Percentiles rank a stretch among this genome's conserved stretches.
phyloP scores from a whole-genome alignment of 2,113 vertebrate species.

The Rhineura floridana region DNA sequence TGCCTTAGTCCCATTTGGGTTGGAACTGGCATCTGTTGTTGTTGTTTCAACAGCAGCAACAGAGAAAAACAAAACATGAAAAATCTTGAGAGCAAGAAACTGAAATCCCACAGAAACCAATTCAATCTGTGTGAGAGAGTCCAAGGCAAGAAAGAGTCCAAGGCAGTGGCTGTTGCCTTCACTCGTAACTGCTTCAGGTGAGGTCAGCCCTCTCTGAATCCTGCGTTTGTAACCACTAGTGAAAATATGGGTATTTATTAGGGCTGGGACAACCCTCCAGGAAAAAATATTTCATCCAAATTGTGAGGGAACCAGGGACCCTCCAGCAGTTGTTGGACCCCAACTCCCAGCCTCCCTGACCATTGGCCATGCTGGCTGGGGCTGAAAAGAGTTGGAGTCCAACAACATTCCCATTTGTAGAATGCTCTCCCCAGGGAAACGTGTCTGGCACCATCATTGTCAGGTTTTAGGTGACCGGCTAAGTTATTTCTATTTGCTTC shows the following conservation, averaged over 20 bases:
- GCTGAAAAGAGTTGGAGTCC: too few species aligned
- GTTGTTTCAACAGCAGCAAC: not conserved
- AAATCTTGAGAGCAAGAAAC: constrained; percentile 14
- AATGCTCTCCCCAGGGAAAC: too few species aligned
- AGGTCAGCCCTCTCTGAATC: not conserved
- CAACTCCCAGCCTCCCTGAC: too few species aligned
- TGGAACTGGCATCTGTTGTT: not conserved
- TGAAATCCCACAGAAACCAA: constrained; percentile 36
- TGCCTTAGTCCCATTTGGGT: not conserved
- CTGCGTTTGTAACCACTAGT: not conserved
- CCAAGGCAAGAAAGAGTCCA: not conserved
- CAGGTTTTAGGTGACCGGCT: too few species aligned
- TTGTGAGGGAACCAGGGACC: not conserved
- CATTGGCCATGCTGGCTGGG: too few species aligned
- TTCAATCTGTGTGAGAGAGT: not conserved
- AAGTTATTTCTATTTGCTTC: too few species aligned
- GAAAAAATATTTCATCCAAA: not conserved
- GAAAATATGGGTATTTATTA: not conserved
- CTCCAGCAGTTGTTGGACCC: too few species aligned
- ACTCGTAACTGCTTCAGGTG: not conserved
- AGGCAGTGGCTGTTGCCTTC: not conserved
- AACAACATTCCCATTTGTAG: too few species aligned
- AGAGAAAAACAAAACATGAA: constrained; percentile 2
- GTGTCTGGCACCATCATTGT: too few species aligned
- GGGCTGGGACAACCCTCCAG: too few species aligned